Evolutionary conservation across 2,888 invertebrate genomes (phyloP).

Genomic region (Mythimna pallens): DNA sequence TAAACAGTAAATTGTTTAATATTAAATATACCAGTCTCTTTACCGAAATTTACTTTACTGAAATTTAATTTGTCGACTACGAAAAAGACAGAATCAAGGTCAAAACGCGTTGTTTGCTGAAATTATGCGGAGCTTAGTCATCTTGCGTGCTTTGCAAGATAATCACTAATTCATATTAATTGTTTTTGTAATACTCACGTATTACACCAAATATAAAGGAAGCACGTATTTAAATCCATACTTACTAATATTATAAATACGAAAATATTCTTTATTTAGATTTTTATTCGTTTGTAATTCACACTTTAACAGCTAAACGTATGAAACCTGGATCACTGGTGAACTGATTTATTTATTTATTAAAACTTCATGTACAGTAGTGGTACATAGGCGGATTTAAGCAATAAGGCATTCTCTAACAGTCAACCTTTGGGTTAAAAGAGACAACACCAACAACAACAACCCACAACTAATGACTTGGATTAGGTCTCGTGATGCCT

Average conservation of each 20-base stretch:
- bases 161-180: constrained; percentile 26
- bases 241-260: background rate
- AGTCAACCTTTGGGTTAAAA: too few relatives aligned
- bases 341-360: background rate
- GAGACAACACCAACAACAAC: too few relatives aligned
- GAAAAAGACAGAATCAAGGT: constrained; percentile 40
- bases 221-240: background rate
- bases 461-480: too few relatives aligned
- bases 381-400: too few relatives aligned
- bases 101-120: constrained; percentile 20
- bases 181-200: constrained; percentile 25
- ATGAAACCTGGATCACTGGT: background rate
- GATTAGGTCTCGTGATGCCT: too few relatives aligned
- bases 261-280: too few relatives aligned
- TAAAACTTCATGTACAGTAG: too few relatives aligned
- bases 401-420: too few relatives aligned
- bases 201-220: background rate
- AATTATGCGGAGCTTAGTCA: constrained; percentile 31
- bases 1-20: background rate
- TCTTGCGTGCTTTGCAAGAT: constrained; percentile 31
- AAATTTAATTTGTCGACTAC: constrained; percentile 26
- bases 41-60: too few relatives aligned
- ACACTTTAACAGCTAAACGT: background rate
- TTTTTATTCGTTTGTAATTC: background rate
- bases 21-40: background rate